These are phyloP conservation scores for Perccottus glenii DNA, from an alignment of 2,113 vertebrate genomes.

Conservation along the genomic window DNA sequence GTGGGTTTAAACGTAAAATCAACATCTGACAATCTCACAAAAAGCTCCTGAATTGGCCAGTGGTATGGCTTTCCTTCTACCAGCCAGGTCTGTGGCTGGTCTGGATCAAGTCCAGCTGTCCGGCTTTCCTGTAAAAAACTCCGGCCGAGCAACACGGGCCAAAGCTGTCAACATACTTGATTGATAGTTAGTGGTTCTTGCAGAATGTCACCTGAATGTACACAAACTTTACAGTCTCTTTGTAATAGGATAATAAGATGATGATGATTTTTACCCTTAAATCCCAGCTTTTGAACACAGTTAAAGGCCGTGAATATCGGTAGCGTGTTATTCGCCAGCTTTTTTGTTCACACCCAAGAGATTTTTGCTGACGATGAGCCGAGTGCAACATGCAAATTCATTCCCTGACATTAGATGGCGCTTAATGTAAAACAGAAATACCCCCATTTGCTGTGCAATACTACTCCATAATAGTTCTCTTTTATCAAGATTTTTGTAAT, in stretches of 20 bases:
- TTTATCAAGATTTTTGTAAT: no score
- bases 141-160: conserved; percentile 43
- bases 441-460: no score
- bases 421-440: no score
- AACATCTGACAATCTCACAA: conserved; percentile 22
- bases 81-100: conserved; percentile 43
- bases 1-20: conserved; percentile 5
- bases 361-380: no score
- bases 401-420: no score
- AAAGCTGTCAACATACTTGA: conserved; percentile 54
- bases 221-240: conserved; percentile 15
- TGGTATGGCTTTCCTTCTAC: conserved; percentile 13
- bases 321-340: no score
- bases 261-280: no score
- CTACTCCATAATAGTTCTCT: no score
- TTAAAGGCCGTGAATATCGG: no score
- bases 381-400: no score
- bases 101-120: conserved; percentile 52
- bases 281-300: no score
- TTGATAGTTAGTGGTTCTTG: conserved; percentile 45
- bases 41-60: conserved; percentile 17
- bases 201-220: conserved; percentile 38
- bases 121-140: conserved; percentile 28
- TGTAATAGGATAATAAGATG: background rate
- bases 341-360: no score